Conservation (phyloP, 2,888 invertebrate species). For the Cryptocephalus primarius region DNA sequence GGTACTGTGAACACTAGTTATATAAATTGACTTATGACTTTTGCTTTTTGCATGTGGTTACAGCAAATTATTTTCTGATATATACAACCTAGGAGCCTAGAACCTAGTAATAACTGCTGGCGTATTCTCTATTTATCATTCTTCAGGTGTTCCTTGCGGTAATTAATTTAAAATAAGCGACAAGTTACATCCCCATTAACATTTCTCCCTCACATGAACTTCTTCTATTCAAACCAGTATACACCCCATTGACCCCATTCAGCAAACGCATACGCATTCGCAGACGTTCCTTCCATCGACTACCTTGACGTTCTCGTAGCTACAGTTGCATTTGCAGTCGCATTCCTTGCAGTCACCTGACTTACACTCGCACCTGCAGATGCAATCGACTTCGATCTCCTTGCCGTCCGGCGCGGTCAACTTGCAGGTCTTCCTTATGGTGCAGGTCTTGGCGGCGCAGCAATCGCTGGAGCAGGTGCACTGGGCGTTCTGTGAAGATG, state of each 20-base stretch:
- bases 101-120: no score
- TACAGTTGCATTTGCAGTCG: conserved; percentile 3
- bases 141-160: no score
- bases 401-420: conserved; percentile 2
- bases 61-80: no score
- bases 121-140: no score
- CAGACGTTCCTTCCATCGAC: conserved; percentile 2
- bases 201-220: conserved; percentile 2
- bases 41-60: no score
- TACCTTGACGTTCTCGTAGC: no score
- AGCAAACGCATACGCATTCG: conserved; percentile 3
- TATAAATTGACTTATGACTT: no score
- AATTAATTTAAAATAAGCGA: no score
- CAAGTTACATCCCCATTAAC: no score
- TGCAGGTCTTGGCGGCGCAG: background rate
- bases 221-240: conserved; percentile 2
- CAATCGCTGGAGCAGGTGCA: background rate
- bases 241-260: background rate
- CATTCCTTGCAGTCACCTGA: background rate
- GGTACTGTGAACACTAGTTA: no score
- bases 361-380: conserved; percentile 1
- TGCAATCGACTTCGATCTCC: conserved; percentile 1
- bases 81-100: no score
- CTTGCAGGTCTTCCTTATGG: conserved; percentile 1
- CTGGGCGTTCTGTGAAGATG: background rate